phyloP scores from a whole-genome alignment of 2,113 vertebrate genomes.

The Gobio gobio region DNA sequence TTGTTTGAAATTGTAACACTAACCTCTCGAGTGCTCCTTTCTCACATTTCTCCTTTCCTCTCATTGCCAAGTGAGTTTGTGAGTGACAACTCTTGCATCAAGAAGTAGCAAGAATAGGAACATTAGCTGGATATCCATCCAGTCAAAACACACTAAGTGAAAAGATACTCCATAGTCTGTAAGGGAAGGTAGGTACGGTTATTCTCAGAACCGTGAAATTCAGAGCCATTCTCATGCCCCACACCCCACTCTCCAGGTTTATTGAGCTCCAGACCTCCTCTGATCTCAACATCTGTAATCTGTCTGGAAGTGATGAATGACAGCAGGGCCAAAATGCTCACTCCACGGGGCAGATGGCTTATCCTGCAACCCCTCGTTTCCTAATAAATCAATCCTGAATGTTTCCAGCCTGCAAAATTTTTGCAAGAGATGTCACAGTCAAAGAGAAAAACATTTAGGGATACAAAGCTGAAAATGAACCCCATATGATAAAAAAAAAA shows the following conservation, averaged over 20 bases:
- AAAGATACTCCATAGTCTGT: neutral
- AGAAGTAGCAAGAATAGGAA: neutral
- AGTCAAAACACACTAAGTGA: neutral
- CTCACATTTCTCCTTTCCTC: too few relatives aligned
- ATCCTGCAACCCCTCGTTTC: conserved; percentile 28
- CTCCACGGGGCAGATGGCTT: conserved; percentile 66
- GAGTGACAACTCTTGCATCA: neutral
- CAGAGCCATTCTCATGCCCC: conserved; percentile 1
- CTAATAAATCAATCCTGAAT: conserved; percentile 36
- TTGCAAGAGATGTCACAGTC: neutral
- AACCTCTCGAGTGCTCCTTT: neutral
- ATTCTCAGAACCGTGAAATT: neutral
- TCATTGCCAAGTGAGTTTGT: neutral
- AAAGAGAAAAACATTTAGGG: neutral
- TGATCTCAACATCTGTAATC: conserved; percentile 67
- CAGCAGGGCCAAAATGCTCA: conserved; percentile 61
- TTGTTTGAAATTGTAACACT: neutral
- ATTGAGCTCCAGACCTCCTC: conserved; percentile 26
- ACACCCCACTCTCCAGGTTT: conserved; percentile 19
- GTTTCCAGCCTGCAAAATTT: neutral
- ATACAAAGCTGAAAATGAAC: neutral
- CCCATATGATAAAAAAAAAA: neutral
- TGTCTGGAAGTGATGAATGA: conserved; percentile 71
- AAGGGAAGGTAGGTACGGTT: neutral
- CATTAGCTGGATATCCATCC: neutral